Conservation (phyloP, 2,888 invertebrate species). For the Leucophora obtusa region DNA sequence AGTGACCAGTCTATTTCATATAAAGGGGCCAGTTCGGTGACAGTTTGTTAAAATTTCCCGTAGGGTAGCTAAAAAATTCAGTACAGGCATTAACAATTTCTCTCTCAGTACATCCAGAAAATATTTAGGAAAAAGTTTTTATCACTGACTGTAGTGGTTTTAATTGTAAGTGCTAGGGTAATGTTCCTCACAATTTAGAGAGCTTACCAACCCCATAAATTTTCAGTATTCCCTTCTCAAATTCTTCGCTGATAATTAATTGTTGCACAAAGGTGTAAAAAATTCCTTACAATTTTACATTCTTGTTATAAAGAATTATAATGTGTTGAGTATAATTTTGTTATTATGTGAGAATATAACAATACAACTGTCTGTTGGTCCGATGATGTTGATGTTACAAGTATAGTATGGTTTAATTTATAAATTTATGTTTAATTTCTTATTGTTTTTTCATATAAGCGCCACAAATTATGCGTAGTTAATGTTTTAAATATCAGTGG, state of each 20-base stretch:
- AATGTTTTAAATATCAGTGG: constrained; percentile 29
- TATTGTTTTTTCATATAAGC: constrained; percentile 47
- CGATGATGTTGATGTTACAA: background rate
- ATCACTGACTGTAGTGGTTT: too few relatives aligned
- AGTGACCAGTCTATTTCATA: too few relatives aligned
- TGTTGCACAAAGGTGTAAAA: constrained; percentile 49
- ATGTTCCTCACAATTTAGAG: too few relatives aligned
- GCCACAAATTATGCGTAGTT: constrained; percentile 64
- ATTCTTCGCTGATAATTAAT: constrained; percentile 37
- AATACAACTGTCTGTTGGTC: background rate
- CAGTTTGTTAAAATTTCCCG: too few relatives aligned
- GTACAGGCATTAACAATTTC: too few relatives aligned
- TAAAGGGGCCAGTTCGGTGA: too few relatives aligned
- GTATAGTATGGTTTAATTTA: constrained; percentile 9
- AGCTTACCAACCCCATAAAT: too few relatives aligned
- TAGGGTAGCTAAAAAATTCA: too few relatives aligned
- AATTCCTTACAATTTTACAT: constrained; percentile 40
- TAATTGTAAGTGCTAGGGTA: too few relatives aligned
- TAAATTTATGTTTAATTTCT: constrained; percentile 57
- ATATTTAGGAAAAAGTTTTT: too few relatives aligned
- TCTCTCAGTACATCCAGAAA: too few relatives aligned
- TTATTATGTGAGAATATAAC: background rate
- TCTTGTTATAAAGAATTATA: constrained; percentile 39
- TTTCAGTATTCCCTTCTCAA: background rate
- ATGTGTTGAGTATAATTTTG: constrained; percentile 43